A percentile compares a stretch with the other conserved stretches of the same genome.
These are phyloP conservation scores for Acanthis flammea DNA, from an alignment of 2,797 vertebrate species.

Conservation along the genomic window DNA sequence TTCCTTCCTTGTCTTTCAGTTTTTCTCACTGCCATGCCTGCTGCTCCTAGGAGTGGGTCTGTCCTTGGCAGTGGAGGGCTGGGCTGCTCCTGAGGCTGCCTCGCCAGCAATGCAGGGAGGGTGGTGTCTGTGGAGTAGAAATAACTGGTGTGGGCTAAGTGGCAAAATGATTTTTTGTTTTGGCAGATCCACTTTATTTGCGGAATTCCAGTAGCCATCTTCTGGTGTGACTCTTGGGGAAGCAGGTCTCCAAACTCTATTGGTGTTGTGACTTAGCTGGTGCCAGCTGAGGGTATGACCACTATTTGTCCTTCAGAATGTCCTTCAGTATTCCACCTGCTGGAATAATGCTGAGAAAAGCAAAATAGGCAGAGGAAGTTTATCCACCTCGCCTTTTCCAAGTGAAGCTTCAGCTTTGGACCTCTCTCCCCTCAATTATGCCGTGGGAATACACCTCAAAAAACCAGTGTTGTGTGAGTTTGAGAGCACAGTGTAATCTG, in stretches of 20 bases:
- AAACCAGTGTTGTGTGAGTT: background rate
- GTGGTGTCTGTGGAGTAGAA: background rate
- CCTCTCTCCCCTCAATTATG: background rate
- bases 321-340: background rate
- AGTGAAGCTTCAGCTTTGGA: background rate
- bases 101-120: fast-evolving
- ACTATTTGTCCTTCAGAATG: background rate
- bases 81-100: background rate
- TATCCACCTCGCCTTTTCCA: background rate
- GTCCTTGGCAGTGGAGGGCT: background rate
- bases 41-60: background rate
- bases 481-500: background rate
- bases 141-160: background rate
- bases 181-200: background rate
- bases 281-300: background rate
- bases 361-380: background rate
- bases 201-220: background rate
- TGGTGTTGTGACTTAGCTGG: background rate
- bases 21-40: background rate
- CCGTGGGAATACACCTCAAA: background rate
- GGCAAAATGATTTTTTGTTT: background rate
- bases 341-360: background rate
- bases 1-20: background rate
- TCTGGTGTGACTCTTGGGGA: fast-evolving
- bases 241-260: background rate